Evolutionary conservation across 2,113 vertebrate species (phyloP), one percentile per base, ranked within the genome.

Genomic region (Lipophrys pholis): DNA sequence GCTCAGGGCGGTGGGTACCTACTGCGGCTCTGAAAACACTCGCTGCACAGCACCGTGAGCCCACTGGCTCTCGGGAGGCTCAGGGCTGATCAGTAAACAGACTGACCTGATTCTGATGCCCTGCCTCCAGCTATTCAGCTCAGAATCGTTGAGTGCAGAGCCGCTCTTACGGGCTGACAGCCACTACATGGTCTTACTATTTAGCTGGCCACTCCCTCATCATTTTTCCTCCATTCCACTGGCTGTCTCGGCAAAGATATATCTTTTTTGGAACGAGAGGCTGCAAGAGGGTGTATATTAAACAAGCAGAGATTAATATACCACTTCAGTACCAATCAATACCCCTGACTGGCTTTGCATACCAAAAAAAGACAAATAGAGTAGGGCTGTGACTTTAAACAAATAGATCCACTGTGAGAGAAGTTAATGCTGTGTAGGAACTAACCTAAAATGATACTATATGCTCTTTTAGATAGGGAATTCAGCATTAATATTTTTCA

Each of bases 1-100:
- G 73, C 81, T 74, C 30, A 57, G 55, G 62, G 81, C 65, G 4
- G 40, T 56, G 49, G 64, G 65, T 64, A 76, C 70, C 76, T 52
- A 42, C 52, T 48, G 35, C 21, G 57, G 48, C 14, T 72, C 56
- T 73, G 60, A 57, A 75, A 69, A 67, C 39, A 60, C 67, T 63
- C 70, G 35, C 69, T 73, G 58, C 73, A 76, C 57, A 56, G 62
- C 69, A 16, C 74, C 76, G 76, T 81, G 60, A 79, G 78, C 72
- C 75, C 54, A 58, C 50, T 82, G 66, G 74, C 76, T 79, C 81
- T 85, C 79, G 69, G 70, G 74, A 76, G 82, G 69, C 80, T 81
- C 65, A 66, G 76, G 62, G 68, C 79, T 81, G 72, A 84, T 91
- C 80, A 75, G 86, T 87, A 84, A 89, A 91, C 82, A 87, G 62